Evolutionary conservation across 2,113 vertebrate genomes (phyloP).

Genomic region (Cromileptes altivelis): DNA sequence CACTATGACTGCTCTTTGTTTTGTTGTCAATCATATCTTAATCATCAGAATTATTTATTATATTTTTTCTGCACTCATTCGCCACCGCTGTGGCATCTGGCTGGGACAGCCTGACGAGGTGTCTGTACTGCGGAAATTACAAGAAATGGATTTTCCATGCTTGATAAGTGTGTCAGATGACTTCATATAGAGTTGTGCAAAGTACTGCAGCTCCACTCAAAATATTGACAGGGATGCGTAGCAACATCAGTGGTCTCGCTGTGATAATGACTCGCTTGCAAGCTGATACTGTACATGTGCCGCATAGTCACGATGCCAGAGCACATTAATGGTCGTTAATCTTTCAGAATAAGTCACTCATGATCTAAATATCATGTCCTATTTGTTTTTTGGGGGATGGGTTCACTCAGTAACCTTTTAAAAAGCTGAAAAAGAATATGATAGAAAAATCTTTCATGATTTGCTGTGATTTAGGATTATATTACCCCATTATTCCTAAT

Average conservation of each 20-base stretch:
- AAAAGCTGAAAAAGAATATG: neutral
- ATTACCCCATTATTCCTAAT: slow-evolving; percentile 28
- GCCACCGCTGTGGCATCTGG: slow-evolving; percentile 71
- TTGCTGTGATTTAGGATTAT: slow-evolving; percentile 8
- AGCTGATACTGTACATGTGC: slow-evolving; percentile 46
- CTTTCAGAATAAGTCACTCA: slow-evolving; percentile 9
- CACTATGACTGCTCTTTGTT: slow-evolving; percentile 78
- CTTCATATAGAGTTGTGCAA: slow-evolving; percentile 64
- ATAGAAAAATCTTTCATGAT: neutral
- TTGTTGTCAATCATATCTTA: slow-evolving; percentile 81
- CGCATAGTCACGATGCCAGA: slow-evolving; percentile 11
- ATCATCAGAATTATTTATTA: slow-evolving; percentile 70
- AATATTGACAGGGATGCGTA: slow-evolving; percentile 57
- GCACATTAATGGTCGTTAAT: slow-evolving; percentile 22
- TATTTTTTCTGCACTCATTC: slow-evolving; percentile 20
- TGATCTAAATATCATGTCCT: slow-evolving; percentile 7
- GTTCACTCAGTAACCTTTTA: neutral
- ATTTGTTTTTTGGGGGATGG: neutral
- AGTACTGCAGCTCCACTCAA: slow-evolving; percentile 51
- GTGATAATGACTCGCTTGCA: slow-evolving; percentile 57
- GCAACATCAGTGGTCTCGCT: slow-evolving; percentile 54
- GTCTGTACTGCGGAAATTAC: slow-evolving; percentile 77
- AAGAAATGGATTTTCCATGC: slow-evolving; percentile 72
- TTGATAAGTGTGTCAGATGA: slow-evolving; percentile 71
- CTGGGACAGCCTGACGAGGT: slow-evolving; percentile 73